Evolutionary conservation across 2,797 vertebrate genomes (phyloP).

Genomic region (Adelosebastes latens): DNA sequence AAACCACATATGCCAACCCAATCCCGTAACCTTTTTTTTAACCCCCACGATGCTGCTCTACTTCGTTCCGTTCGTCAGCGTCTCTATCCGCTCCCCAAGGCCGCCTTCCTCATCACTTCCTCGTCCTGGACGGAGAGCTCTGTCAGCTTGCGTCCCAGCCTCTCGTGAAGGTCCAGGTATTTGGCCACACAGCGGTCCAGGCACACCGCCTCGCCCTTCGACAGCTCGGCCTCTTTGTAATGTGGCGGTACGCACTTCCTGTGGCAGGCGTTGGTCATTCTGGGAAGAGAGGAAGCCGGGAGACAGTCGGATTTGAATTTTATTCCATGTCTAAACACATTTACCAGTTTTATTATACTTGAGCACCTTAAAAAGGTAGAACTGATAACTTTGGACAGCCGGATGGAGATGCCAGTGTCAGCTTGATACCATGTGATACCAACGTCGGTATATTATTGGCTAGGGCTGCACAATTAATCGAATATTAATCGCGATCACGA

Average conservation of each 20-base stretch:
- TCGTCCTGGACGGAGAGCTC: conserved; percentile 96
- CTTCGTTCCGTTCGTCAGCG: neutral
- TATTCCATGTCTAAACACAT: neutral
- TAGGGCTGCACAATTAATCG: too few relatives aligned
- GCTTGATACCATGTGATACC: too few relatives aligned
- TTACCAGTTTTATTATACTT: neutral
- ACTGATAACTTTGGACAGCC: too few relatives aligned
- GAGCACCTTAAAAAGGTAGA: neutral
- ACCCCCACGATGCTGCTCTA: neutral
- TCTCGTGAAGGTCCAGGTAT: conserved; percentile 96
- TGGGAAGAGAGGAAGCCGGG: conserved; percentile 57
- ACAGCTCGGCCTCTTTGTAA: conserved; percentile 95
- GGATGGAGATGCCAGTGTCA: too few relatives aligned
- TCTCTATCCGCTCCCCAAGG: conserved; percentile 82
- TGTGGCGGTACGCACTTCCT: conserved; percentile 95
- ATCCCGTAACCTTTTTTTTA: neutral
- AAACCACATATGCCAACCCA: neutral
- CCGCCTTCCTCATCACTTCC: conserved; percentile 90
- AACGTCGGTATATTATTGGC: too few relatives aligned
- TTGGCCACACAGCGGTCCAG: conserved; percentile 97
- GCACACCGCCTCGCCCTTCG: conserved; percentile 95
- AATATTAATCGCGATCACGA: too few relatives aligned
- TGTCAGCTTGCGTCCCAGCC: conserved; percentile 93
- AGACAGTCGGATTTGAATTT: neutral
- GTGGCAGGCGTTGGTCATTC: conserved; percentile 97